Evolutionary conservation across 2,888 invertebrate genomes (phyloP), one percentile per base, ranked within the genome.

Genomic region (Drosophila mettleri): DNA sequence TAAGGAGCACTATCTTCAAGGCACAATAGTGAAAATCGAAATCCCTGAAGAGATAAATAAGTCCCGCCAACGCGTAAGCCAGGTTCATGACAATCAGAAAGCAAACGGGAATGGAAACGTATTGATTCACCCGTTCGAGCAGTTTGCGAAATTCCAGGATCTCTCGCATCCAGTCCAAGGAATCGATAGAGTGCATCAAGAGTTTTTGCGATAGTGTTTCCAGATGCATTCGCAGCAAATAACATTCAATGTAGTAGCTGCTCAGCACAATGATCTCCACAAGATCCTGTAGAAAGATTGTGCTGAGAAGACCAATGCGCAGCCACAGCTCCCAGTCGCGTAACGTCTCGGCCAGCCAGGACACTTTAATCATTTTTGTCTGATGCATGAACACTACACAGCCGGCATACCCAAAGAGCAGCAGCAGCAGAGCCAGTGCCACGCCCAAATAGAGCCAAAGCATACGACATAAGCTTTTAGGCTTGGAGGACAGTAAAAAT

Each of bases 241-340:
- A 96, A 49, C 96, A 96, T 93, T 97, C 96, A 22, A 97, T 93
- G 82, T 96, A 96, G 91, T 97, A 97, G 91, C 96, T 96, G 31
- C 96, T 95, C 73, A 97, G 94, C 55, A 97, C 94, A 4, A 96
- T 95, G n/a, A 96, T 95, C 92, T 97, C 96, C 58, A 97, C 95
- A 92, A 96, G 94, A 90, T 97, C 96, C 88, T 97, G 96, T 91
- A 95, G 95, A 66, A 96, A 90, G 10, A 96, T 95, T 73, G 95
- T 95, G 39, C 94, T 89, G 29, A 96, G 94, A 62, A 96, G 91
- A 8, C 95, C 87, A 34, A 95, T 92, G 7, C 85, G 68, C 18
- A 86, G 38, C 31, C 67, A 70, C 4, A 68, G 45, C 60, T 91
- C 86, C 79, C 84, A 90, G 33, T 86, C 62, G 12, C 74, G 72